These are phyloP conservation scores for Hydra vulgaris DNA, from an alignment of 30 jellyfish, hydroid and myxozoan genomes.

Conservation along the genomic window DNA sequence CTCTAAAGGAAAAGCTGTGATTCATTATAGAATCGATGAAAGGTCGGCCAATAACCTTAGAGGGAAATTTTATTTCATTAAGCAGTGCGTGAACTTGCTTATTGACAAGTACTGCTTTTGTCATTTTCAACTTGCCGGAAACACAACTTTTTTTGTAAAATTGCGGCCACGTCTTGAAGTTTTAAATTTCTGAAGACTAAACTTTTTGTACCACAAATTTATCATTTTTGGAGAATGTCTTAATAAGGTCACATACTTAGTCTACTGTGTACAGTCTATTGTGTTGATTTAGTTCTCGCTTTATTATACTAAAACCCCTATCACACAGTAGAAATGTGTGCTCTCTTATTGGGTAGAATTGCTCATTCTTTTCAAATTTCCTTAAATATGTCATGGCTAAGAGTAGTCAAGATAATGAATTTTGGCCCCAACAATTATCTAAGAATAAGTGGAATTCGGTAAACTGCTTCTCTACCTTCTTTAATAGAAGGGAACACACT, in stretches of 20 bases:
- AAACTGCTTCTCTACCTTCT: not conserved
- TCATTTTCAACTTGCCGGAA: not conserved
- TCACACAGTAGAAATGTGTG: not conserved
- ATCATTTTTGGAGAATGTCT: not conserved
- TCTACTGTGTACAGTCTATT: not conserved
- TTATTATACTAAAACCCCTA: not conserved
- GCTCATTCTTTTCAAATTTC: not conserved
- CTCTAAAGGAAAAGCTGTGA: no score
- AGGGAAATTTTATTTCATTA: no score
- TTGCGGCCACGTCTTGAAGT: not conserved
- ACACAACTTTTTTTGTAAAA: not conserved
- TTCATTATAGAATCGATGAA: no score
- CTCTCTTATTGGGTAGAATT: not conserved
- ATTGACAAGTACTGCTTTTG: no score
- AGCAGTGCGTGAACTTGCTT: no score
- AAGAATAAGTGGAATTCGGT: not conserved
- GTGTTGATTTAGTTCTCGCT: not conserved
- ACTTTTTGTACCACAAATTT: not conserved
- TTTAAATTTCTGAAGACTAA: not conserved
- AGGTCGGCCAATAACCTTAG: no score
- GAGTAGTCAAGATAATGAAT: not conserved
- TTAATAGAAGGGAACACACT: not conserved
- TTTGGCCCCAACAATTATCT: not conserved
- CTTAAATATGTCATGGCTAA: not conserved
- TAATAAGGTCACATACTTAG: not conserved